Evolutionary conservation across 2,888 invertebrate species (phyloP).

Genomic region (Brachyopa scutellaris): DNA sequence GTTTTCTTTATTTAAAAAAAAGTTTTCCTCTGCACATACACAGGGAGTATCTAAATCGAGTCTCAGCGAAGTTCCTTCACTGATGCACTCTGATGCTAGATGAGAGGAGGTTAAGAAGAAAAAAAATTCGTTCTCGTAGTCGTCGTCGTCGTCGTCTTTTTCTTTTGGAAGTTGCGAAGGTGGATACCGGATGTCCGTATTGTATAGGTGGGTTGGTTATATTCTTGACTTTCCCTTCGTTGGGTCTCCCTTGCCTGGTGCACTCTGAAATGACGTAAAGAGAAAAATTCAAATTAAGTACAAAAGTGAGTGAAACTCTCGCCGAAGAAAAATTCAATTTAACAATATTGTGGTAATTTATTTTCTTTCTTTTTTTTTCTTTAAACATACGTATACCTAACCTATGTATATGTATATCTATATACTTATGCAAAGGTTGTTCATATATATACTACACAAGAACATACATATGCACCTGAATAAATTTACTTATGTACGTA

Average conservation of each 20-base stretch:
- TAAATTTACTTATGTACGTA: slow-evolving; percentile 56
- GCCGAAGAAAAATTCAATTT: slow-evolving; percentile 67
- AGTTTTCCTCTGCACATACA: slow-evolving; percentile 16
- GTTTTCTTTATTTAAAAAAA: slow-evolving; percentile 38
- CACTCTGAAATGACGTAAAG: slow-evolving; percentile 62
- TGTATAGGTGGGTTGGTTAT: slow-evolving; percentile 67
- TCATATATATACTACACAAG: too few species aligned
- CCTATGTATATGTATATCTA: too few species aligned
- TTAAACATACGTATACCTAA: background rate
- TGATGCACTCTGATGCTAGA: slow-evolving; percentile 37
- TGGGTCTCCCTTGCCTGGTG: slow-evolving; percentile 14
- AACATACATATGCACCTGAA: slow-evolving; percentile 61
- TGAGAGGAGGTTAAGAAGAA: slow-evolving; percentile 22
- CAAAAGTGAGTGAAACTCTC: slow-evolving; percentile 66
- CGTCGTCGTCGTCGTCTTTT: background rate
- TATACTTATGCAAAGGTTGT: slow-evolving; percentile 43
- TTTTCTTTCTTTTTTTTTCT: background rate
- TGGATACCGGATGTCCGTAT: slow-evolving; percentile 70
- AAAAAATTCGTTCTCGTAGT: too few species aligned
- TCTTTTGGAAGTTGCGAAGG: slow-evolving; percentile 31
- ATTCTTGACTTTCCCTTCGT: slow-evolving; percentile 33
- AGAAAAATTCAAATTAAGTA: slow-evolving; percentile 67
- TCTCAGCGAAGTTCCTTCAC: slow-evolving; percentile 40
- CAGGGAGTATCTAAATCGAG: slow-evolving; percentile 47
- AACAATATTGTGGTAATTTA: slow-evolving; percentile 57